Evolutionary conservation across 2,797 vertebrate genomes (phyloP).

Genomic region (Macrochelys suwanniensis): DNA sequence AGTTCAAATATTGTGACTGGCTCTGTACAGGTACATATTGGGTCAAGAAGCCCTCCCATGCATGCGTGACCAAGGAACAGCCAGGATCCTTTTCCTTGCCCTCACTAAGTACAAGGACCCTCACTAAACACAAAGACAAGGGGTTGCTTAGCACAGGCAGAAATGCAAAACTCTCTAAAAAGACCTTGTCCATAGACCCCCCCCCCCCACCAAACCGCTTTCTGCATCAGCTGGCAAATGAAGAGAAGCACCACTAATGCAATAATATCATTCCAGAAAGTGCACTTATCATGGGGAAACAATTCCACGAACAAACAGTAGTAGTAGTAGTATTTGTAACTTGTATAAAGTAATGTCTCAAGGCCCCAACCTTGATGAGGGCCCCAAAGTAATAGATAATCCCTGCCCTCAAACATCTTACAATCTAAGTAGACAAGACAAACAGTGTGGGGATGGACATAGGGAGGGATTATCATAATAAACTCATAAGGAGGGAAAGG

Average conservation of each 20-base stretch:
- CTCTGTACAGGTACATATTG: background rate
- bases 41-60: background rate
- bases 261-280: background rate
- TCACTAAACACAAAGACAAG: background rate
- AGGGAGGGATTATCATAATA: background rate
- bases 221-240: background rate
- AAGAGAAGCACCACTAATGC: background rate
- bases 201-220: background rate
- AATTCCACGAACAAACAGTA: conserved; percentile 1
- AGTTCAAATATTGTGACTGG: background rate
- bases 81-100: background rate
- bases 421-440: background rate
- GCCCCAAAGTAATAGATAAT: background rate
- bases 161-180: background rate
- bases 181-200: background rate
- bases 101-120: background rate
- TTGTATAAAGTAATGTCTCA: background rate
- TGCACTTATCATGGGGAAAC: background rate
- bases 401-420: background rate
- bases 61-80: background rate
- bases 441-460: background rate
- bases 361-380: background rate
- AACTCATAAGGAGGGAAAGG: background rate
- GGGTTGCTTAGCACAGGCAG: background rate
- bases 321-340: background rate